Conservation (phyloP, 1,140 invertebrate genomes). For the Pomacea maculata region DNA sequence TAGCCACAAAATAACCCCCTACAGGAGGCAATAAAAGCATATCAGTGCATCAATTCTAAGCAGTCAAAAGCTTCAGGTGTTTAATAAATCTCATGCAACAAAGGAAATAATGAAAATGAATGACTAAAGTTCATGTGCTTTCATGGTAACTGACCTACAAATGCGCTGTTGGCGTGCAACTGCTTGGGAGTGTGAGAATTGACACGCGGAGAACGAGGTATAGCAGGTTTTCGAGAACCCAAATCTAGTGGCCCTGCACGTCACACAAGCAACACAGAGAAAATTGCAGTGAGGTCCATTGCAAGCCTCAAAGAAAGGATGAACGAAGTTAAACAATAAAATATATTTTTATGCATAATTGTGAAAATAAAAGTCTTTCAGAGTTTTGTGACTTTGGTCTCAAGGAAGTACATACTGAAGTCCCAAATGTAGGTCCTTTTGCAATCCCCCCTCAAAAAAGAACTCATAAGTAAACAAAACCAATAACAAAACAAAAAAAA, state of each 20-base stretch:
- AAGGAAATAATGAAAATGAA: neutral
- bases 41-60: too few species aligned
- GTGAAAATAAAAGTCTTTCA: too few species aligned
- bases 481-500: too few species aligned
- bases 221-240: slow-evolving; percentile 18
- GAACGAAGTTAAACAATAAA: neutral
- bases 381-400: too few species aligned
- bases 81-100: neutral
- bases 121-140: too few species aligned
- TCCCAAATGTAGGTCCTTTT: too few species aligned
- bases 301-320: neutral
- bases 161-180: slow-evolving; percentile 62
- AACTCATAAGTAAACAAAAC: too few species aligned
- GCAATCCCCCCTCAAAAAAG: too few species aligned
- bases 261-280: slow-evolving; percentile 24
- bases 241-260: slow-evolving; percentile 30
- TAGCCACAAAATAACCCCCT: too few species aligned
- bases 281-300: slow-evolving; percentile 13
- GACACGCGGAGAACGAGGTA: slow-evolving; percentile 37
- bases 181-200: slow-evolving; percentile 36
- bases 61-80: neutral
- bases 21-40: too few species aligned
- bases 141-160: slow-evolving; percentile 57
- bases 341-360: too few species aligned
- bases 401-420: too few species aligned